These are phyloP conservation scores for Xyrauchen texanus DNA, from an alignment of 2,113 vertebrate species.

Conservation along the genomic window DNA sequence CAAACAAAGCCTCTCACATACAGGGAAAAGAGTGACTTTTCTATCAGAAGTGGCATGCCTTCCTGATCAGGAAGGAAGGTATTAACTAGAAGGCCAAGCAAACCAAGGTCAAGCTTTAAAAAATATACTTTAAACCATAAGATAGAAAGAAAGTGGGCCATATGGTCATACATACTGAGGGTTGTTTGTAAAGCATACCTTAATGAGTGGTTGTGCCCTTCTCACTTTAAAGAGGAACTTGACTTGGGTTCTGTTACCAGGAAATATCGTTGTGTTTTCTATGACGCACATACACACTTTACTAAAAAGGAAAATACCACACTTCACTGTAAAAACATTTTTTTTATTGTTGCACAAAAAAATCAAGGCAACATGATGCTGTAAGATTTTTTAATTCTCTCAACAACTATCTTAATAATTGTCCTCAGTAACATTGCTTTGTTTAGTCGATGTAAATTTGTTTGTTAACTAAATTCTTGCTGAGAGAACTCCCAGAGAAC, in stretches of 20 bases:
- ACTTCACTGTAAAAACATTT: too few relatives aligned
- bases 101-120: background rate
- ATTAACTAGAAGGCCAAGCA: conserved; percentile 9
- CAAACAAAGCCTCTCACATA: background rate
- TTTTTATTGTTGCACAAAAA: too few relatives aligned
- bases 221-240: background rate
- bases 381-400: too few relatives aligned
- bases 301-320: background rate
- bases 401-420: too few relatives aligned
- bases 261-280: background rate
- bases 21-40: background rate
- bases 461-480: too few relatives aligned
- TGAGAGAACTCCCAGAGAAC: too few relatives aligned
- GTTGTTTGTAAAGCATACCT: background rate
- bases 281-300: background rate
- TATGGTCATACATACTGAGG: background rate
- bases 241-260: conserved; percentile 3
- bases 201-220: too few relatives aligned
- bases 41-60: conserved; percentile 2
- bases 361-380: too few relatives aligned
- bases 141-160: background rate
- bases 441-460: too few relatives aligned
- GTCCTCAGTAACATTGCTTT: too few relatives aligned
- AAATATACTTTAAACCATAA: conserved; percentile 2
- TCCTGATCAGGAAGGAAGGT: conserved; percentile 17